Conservation (phyloP, 2,888 invertebrate species). For the Spodoptera littoralis region DNA sequence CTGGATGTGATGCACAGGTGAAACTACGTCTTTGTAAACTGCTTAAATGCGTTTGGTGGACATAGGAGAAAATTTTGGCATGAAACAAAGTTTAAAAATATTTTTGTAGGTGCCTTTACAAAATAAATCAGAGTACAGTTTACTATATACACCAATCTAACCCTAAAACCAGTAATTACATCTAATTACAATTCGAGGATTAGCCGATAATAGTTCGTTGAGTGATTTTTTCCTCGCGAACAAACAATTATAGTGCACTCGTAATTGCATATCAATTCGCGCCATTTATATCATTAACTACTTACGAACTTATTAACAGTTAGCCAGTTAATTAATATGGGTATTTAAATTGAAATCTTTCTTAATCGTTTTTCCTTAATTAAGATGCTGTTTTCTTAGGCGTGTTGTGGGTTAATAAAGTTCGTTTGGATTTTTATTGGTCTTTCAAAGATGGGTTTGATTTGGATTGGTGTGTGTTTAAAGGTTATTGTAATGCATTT, state of each 20-base stretch:
- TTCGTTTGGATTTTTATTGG: not conserved
- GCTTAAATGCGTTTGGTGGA: too few species aligned
- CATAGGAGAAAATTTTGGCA: too few species aligned
- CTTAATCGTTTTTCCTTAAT: conserved; percentile 42
- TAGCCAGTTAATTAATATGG: conserved; percentile 43
- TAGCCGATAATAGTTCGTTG: conserved; percentile 60
- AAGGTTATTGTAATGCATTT: not conserved
- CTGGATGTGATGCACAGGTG: not conserved
- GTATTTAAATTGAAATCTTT: conserved; percentile 43
- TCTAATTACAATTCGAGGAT: conserved; percentile 58
- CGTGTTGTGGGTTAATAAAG: not conserved
- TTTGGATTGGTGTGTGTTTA: too few species aligned
- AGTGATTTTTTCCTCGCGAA: conserved; percentile 65
- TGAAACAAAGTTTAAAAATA: too few species aligned
- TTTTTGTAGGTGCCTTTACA: not conserved
- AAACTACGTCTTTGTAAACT: not conserved
- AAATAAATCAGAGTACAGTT: conserved; percentile 13
- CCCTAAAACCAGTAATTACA: conserved; percentile 57
- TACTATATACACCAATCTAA: conserved; percentile 22
- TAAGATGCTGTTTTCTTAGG: conserved; percentile 30
- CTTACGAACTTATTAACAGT: conserved; percentile 44
- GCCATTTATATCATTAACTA: conserved; percentile 43
- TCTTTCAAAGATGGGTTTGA: not conserved
- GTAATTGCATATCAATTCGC: conserved; percentile 54
- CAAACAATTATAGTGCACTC: conserved; percentile 51